These are phyloP conservation scores for Scopus umbretta DNA, from an alignment of 2,113 vertebrate species.

Conservation along the genomic window DNA sequence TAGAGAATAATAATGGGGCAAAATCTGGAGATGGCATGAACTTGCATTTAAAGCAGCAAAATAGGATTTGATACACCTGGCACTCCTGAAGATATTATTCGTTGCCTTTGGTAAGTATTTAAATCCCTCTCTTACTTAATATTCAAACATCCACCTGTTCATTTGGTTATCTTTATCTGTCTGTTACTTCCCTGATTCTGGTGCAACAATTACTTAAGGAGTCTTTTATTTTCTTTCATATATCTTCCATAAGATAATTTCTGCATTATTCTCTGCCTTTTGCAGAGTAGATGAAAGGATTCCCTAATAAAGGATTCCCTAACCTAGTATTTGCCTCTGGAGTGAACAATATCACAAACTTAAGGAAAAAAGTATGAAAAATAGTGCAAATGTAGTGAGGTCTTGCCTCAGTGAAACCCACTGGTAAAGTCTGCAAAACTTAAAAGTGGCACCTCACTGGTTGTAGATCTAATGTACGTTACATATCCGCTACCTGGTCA, in stretches of 20 bases:
- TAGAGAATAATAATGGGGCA: neutral
- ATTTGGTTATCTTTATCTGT: neutral
- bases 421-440: neutral
- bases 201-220: neutral
- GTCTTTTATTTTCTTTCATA: neutral
- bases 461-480: neutral
- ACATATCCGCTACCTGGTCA: neutral
- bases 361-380: neutral
- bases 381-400: neutral
- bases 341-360: neutral
- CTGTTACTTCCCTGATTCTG: neutral
- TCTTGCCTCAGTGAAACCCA: neutral
- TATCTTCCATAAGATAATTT: neutral
- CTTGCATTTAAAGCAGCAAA: neutral
- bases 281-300: neutral
- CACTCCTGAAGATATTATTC: neutral
- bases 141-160: neutral
- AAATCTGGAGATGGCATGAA: neutral
- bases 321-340: neutral
- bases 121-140: neutral
- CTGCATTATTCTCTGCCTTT: neutral
- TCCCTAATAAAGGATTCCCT: neutral
- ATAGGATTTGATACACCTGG: neutral
- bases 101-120: neutral
- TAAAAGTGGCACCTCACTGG: neutral